Conservation (phyloP, 2,113 vertebrate genomes). For the Odontophorus gujanensis region DNA sequence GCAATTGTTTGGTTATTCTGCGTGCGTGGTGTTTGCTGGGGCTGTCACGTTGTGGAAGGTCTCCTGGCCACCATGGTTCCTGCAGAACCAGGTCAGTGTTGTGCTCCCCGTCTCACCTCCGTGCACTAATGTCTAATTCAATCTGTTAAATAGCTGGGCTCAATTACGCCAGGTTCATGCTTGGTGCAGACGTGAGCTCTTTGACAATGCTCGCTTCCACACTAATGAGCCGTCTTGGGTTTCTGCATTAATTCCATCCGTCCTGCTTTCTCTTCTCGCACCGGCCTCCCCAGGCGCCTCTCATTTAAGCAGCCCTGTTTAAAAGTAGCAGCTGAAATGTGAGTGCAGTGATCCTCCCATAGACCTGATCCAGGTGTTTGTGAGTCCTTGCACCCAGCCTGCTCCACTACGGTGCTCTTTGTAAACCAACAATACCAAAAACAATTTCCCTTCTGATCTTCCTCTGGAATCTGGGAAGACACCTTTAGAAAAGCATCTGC, state of each 20-base stretch:
- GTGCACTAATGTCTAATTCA: background rate
- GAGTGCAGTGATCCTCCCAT: background rate
- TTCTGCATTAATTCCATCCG: background rate
- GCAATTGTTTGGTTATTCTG: background rate
- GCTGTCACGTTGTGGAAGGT: background rate
- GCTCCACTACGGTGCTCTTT: background rate
- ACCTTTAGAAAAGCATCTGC: background rate
- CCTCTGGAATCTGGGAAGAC: background rate
- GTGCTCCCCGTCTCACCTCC: background rate
- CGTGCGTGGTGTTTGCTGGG: accelerated
- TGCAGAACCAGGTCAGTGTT: background rate
- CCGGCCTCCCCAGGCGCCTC: background rate
- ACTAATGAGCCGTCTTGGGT: conserved; percentile 20
- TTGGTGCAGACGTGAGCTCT: background rate
- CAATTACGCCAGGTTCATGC: background rate
- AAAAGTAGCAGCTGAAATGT: background rate
- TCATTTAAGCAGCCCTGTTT: background rate
- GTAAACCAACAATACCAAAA: background rate
- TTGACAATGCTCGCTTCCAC: background rate
- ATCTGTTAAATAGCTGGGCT: background rate
- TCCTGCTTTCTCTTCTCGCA: background rate
- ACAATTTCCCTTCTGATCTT: background rate
- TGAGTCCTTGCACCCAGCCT: background rate
- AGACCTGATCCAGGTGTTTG: background rate
- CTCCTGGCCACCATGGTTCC: background rate